Percentiles rank a stretch among this genome's conserved stretches.
Conservation (phyloP, 2,888 invertebrate genomes). For the Trisateles emortualis region DNA sequence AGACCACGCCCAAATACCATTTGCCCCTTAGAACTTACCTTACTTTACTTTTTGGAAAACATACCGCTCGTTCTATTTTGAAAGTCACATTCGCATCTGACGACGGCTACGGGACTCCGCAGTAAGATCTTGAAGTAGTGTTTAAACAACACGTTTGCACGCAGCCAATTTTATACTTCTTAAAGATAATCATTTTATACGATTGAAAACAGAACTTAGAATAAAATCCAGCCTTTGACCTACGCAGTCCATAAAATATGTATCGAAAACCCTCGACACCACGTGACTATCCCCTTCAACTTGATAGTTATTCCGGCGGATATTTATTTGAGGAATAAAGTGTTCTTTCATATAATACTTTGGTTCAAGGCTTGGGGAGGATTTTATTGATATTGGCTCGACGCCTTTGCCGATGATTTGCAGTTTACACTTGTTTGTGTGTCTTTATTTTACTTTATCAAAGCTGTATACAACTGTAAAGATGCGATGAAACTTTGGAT, state of each 20-base stretch:
- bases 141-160: too few relatives aligned
- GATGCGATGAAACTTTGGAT: background rate
- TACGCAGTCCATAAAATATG: conserved; percentile 8
- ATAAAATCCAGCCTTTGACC: background rate
- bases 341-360: conserved; percentile 9
- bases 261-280: conserved; percentile 5
- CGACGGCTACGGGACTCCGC: too few relatives aligned
- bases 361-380: conserved; percentile 30
- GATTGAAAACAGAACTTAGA: too few relatives aligned
- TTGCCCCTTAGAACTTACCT: too few relatives aligned
- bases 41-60: too few relatives aligned
- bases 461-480: conserved; percentile 3
- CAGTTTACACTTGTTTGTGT: conserved; percentile 17
- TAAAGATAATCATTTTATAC: too few relatives aligned
- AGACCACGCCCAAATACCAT: too few relatives aligned
- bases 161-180: too few relatives aligned
- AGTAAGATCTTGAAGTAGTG: too few relatives aligned
- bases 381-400: conserved; percentile 46
- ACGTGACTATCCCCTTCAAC: conserved; percentile 2
- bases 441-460: conserved; percentile 3
- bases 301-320: conserved; percentile 8
- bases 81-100: too few relatives aligned
- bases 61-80: too few relatives aligned
- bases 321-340: conserved; percentile 16
- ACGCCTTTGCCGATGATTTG: conserved; percentile 37